phyloP scores from a whole-genome alignment of 2,888 invertebrate genomes.

The Temnothorax rugatulus region DNA sequence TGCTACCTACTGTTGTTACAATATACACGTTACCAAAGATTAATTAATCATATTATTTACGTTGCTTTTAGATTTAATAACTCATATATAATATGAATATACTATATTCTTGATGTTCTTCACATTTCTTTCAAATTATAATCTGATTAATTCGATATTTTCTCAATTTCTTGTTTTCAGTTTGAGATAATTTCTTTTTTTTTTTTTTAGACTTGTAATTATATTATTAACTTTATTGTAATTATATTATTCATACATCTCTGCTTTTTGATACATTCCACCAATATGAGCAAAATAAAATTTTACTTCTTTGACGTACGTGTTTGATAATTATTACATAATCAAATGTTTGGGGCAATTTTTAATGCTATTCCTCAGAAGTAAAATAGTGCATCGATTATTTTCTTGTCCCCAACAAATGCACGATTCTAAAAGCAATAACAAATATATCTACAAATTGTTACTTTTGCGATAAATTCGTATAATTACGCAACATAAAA shows the following conservation, averaged over 20 bases:
- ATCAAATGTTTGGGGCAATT: not conserved
- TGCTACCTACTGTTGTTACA: not conserved
- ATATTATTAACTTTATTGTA: not conserved
- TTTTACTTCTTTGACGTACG: constrained; percentile 38
- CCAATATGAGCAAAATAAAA: not conserved
- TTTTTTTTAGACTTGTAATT: not conserved
- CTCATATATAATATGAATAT: not conserved
- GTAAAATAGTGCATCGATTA: not conserved
- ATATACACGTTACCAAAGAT: constrained; percentile 60
- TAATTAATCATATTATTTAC: constrained; percentile 31
- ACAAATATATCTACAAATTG: not conserved
- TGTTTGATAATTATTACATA: constrained; percentile 7
- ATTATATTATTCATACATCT: not conserved
- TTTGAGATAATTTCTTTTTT: not conserved
- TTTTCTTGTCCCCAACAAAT: not conserved
- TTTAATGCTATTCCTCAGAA: not conserved
- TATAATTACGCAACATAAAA: not conserved
- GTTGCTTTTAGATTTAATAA: not conserved
- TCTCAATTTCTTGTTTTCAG: not conserved
- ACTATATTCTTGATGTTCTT: not conserved
- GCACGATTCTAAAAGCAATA: constrained; percentile 5
- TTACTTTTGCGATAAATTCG: not conserved
- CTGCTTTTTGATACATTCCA: not conserved
- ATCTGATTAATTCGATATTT: not conserved
- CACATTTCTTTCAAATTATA: constrained; percentile 14